These are phyloP conservation scores for Aphrophora alni DNA, from an alignment of 2,888 invertebrate genomes.

Conservation along the genomic window DNA sequence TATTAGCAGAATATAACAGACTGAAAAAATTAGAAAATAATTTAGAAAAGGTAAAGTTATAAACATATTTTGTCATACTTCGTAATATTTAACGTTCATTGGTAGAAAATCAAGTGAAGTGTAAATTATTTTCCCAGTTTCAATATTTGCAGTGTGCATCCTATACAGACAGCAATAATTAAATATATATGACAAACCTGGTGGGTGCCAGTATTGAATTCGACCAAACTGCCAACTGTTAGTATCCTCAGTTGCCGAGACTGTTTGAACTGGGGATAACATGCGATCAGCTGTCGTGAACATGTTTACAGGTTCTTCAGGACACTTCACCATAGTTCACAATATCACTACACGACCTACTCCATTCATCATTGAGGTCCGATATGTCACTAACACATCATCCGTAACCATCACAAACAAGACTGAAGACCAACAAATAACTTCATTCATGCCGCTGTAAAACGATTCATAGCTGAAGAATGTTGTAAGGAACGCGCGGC, in stretches of 20 bases:
- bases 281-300: neutral
- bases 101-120: too few relatives aligned
- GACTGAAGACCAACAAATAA: neutral
- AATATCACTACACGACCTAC: neutral
- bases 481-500: constrained; percentile 9
- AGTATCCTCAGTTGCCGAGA: neutral
- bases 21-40: too few relatives aligned
- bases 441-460: neutral
- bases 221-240: neutral
- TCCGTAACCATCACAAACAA: neutral
- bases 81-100: too few relatives aligned
- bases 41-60: too few relatives aligned
- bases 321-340: neutral
- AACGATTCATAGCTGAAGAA: constrained; percentile 5
- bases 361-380: too few relatives aligned
- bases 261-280: neutral
- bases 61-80: too few relatives aligned
- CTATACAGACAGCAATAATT: too few relatives aligned
- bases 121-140: too few relatives aligned
- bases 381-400: neutral
- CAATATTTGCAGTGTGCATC: too few relatives aligned
- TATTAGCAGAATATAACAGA: too few relatives aligned
- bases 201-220: neutral
- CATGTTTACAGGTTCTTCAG: neutral
- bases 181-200: neutral